phyloP scores from a whole-genome alignment of 2,888 invertebrate genomes.

The Parnassius orleans region DNA sequence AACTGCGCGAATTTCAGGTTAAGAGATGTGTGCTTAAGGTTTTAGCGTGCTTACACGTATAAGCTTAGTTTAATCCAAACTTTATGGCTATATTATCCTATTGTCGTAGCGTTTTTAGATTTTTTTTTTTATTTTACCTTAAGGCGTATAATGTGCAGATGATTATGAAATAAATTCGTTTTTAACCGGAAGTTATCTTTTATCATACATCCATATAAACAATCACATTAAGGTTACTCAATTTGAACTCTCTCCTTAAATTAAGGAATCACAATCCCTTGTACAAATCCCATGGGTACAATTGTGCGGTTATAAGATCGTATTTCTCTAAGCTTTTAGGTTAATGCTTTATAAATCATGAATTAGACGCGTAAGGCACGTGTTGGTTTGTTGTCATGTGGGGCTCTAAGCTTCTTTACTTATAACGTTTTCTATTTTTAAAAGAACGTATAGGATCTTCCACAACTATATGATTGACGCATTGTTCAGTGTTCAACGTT shows the following conservation, averaged over 20 bases:
- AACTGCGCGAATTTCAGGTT: constrained; percentile 28
- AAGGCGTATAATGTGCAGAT: no score
- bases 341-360: constrained; percentile 67
- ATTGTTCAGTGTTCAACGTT: no score
- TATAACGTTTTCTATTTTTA: constrained; percentile 7
- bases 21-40: constrained; percentile 23
- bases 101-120: no score
- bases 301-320: constrained; percentile 47
- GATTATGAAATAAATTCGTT: no score
- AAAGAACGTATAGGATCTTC: neutral
- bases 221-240: no score
- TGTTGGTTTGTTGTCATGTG: constrained; percentile 49
- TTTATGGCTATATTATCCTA: no score
- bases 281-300: constrained; percentile 45
- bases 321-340: constrained; percentile 57
- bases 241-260: constrained; percentile 1
- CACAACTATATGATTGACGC: no score
- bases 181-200: no score
- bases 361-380: constrained; percentile 59
- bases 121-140: no score
- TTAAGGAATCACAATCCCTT: constrained; percentile 36
- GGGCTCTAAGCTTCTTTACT: constrained; percentile 11
- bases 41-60: constrained; percentile 9
- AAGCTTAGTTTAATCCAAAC: neutral
- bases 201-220: no score